Evolutionary conservation across 2,113 vertebrate genomes (phyloP), one percentile per base, ranked within the genome.

Genomic region (Pan paniscus): DNA sequence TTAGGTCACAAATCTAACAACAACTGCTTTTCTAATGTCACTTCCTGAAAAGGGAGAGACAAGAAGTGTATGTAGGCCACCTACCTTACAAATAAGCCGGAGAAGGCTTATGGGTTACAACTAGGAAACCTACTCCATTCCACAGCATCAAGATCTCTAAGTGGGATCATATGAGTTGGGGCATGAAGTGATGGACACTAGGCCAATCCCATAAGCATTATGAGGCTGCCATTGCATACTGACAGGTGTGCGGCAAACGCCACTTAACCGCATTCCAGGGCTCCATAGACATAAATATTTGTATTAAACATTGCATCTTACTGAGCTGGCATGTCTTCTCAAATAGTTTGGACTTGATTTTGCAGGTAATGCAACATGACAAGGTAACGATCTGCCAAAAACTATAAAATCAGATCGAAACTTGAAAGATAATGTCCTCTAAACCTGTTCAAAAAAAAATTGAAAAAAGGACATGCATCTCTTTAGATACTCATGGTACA

Each of bases 341-440:
- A 11, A 92, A 43, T 48, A 17, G 7, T 64, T 12, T 55, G 20
- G 18, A 52, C 96, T 76, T 76, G 68, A 93, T 96, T 93, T 94
- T 5, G 30, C 83, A 27, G 50, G 38, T 92, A 97, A 97, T 82
- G n/a, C 18, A 95, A 83, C 13, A 46, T 94, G 98, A 98, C 96
- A 97, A 93, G 81, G 90, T 64, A 90, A 95, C n/a, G 72, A 97
- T 46, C 59, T 97, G 93, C n/a, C 93, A 95, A 35, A 35, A 40
- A 52, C 96, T 95, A 64, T 59, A 72, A 93, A 97, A 46, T 50
- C 90, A 94, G 90, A 38, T 23, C 64, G 92, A 97, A 48, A 18
- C 79, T 95, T 82, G 95, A 94, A 93, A 80, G 27, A 40, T 61
- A 27, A n/a, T 59, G 79, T 90, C 96, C 90, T 91, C 43, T 35